Conservation (phyloP, 2,888 invertebrate species). For the Podabrus alpinus region DNA sequence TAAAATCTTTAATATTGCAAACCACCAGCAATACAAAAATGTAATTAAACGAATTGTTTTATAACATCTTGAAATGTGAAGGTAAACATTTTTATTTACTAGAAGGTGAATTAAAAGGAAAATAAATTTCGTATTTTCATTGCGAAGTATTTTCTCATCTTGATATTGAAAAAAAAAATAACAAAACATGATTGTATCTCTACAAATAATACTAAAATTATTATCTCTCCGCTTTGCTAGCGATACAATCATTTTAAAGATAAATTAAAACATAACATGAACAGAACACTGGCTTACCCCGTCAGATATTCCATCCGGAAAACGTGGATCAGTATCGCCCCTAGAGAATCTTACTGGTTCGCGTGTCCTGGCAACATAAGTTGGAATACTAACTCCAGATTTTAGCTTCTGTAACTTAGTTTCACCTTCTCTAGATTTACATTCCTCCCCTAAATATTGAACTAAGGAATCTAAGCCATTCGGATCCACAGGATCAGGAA, state of each 20-base stretch:
- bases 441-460: constrained; percentile 51
- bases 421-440: constrained; percentile 44
- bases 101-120: neutral
- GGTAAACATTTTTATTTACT: neutral
- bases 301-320: constrained; percentile 56
- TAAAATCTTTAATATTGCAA: too few species aligned
- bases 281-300: constrained; percentile 42
- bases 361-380: constrained; percentile 56
- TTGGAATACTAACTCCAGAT: constrained; percentile 42
- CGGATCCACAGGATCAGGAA: constrained; percentile 57
- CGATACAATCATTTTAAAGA: neutral
- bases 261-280: neutral
- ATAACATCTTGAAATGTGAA: neutral
- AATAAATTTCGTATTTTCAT: neutral
- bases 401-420: constrained; percentile 46
- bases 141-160: neutral
- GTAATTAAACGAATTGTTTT: neutral
- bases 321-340: constrained; percentile 56
- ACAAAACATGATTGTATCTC: neutral
- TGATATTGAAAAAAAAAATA: neutral
- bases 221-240: neutral
- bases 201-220: neutral
- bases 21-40: neutral
- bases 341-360: constrained; percentile 57
- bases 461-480: constrained; percentile 44